Evolutionary conservation across 2,888 invertebrate genomes (phyloP), one percentile per base, ranked within the genome.

Genomic region (Mimachlamys varia): DNA sequence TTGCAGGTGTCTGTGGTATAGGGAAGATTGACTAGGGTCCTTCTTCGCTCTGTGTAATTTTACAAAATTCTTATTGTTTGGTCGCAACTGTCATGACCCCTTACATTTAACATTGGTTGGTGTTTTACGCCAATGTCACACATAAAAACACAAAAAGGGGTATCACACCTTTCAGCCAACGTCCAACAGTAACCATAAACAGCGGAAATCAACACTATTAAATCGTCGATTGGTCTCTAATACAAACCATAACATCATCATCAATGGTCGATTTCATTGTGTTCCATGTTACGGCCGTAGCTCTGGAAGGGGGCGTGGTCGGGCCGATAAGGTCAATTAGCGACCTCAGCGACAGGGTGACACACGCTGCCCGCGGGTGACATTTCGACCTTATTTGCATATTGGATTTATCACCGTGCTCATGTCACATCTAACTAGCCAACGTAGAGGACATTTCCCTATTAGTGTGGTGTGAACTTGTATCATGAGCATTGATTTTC

Each of bases 291-390:
- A 76, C 76, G 76, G 76, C 76, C 76, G 76, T 76, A 76, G 33
- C 76, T 76, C 76, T 33, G 44, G 33, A 33, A 76, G 76, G 27
- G 76, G 76, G 76, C 76, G 76, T 76, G 76, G 76, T 76, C 76
- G 76, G 76, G 76, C 27, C 27, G 76, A 76, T 19, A 76, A 76
- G 76, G 76, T 76, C 76, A 76, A 76, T 76, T 76, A 76, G 76
- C 76, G 76, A 76, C 76, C 76, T 33, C 33, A 76, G 76, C 76
- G 76, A 76, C 76, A 76, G 33, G 76, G 76, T 33, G 76, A 76
- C 76, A 76, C 76, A 76, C 76, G 76, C 76, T 76, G 76, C 76
- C 76, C 76, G 76, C 76, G 76, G 76, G 76, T 76, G 76, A 76
- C 76, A 76, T 33, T 76, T 76, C 76, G 76, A 76, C 76, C 76